Percentiles rank a stretch among this genome's conserved stretches.
Evolutionary conservation across 64 coral and sea anemone genomes (phyloP).

Genomic region (Montipora capricornis): DNA sequence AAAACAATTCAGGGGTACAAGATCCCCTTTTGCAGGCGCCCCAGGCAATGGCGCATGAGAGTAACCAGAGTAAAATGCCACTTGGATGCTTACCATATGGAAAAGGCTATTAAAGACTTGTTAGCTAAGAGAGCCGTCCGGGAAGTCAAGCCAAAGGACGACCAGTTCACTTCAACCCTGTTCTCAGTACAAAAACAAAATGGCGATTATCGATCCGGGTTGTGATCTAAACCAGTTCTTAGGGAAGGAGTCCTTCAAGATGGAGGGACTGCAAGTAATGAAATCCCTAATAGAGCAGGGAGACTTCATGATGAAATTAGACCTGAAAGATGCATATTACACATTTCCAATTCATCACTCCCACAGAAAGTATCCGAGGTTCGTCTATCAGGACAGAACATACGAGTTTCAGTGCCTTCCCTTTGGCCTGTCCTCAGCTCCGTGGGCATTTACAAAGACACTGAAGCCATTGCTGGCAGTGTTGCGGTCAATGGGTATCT

Average conservation of each 20-base stretch:
- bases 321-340: too few relatives aligned
- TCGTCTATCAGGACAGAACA: neutral
- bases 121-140: neutral
- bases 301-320: too few relatives aligned
- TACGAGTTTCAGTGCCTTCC: conserved; percentile 40
- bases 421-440: conserved; percentile 51
- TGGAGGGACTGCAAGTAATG: too few relatives aligned
- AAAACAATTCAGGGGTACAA: too few relatives aligned
- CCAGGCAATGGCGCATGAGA: too few relatives aligned
- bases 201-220: too few relatives aligned
- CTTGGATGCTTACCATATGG: neutral
- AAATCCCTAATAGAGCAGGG: too few relatives aligned
- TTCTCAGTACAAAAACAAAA: too few relatives aligned
- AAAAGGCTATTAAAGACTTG: neutral
- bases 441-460: conserved; percentile 31
- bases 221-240: too few relatives aligned
- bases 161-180: neutral
- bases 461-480: conserved; percentile 41
- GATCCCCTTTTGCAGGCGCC: too few relatives aligned
- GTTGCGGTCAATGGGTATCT: neutral
- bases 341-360: neutral
- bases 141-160: neutral
- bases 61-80: too few relatives aligned
- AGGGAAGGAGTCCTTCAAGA: too few relatives aligned
- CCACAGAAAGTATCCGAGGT: conserved; percentile 20